Base-by-base conservation (phyloP, 2,888 invertebrate genomes). In the Netelia virgata region DNA sequence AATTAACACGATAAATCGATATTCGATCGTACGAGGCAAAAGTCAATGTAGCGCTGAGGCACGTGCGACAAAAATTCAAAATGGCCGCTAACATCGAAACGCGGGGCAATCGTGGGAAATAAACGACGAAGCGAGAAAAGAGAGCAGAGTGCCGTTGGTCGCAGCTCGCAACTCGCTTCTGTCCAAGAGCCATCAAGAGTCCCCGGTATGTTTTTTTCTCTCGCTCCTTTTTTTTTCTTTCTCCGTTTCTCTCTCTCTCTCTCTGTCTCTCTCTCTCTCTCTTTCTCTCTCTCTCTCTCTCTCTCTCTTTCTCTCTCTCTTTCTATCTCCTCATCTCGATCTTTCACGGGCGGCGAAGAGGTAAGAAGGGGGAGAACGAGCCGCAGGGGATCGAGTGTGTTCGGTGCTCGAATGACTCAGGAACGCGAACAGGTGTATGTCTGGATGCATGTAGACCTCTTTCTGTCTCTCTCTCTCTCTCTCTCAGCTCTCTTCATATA, bases 371-470 rank as follows among this genome's bases (percentile, higher is more conserved):
- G 75, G 63, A 85, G 84, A 81, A 18, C n/a, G 68, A 79, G 79
- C 89, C 87, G 86, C 86, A 82, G 88, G 89, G 89, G 88, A 88
- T 83, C 88, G 79, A 87, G 87, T 59, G 78, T 74, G 81, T 81
- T 78, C 68, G 69, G 78, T 79, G 70, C 73, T 75, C 82, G 82
- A 84, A 82, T 89, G 91, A 90, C 88, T 89, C 91, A 88, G 87
- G 85, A 72, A 74, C 83, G 86, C 83, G 86, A 90, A 90, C 89
- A 91, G 91, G 91, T 87, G 87, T 84, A 86, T 83, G 84, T 81
- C 82, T 85, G 55, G 55, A 55, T 64, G 83, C 85, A 84, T 85
- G 63, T 41, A 72, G 61, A 20, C 74, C 50, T 36, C 28, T 18
- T 3, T 66, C 28, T n/a, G 55, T 66, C 55, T 59, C 50, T 61